Conservation (phyloP, 1,140 invertebrate species). For the Scaptodrosophila lebanonensis region DNA sequence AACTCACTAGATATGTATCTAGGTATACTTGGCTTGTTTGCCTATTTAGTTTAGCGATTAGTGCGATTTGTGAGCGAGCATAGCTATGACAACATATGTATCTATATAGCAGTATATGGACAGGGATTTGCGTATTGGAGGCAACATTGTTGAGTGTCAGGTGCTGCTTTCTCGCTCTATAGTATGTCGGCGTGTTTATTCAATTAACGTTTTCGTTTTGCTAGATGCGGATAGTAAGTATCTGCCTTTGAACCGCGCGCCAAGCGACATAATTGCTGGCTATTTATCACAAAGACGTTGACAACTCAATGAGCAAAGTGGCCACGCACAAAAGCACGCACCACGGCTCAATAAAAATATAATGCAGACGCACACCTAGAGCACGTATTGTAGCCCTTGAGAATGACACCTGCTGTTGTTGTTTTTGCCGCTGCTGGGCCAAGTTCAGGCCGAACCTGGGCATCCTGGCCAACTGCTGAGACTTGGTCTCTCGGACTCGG, state of each 20-base stretch:
- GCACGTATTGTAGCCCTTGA: slow-evolving; percentile 47
- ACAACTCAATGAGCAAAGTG: slow-evolving; percentile 68
- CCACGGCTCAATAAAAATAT: slow-evolving; percentile 59
- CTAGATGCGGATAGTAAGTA: slow-evolving; percentile 13
- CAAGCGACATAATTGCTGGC: slow-evolving; percentile 65
- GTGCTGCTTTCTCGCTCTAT: slow-evolving; percentile 50
- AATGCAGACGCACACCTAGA: slow-evolving; percentile 71
- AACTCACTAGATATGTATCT: no score
- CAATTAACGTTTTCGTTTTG: slow-evolving; percentile 54
- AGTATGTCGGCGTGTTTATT: slow-evolving; percentile 67
- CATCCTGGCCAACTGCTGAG: not conserved
- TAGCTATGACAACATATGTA: no score
- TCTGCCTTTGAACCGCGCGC: slow-evolving; percentile 26
- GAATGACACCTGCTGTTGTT: slow-evolving; percentile 42
- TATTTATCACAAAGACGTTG: slow-evolving; percentile 65
- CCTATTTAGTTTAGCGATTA: no score
- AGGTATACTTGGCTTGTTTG: no score
- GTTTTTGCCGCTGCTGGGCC: slow-evolving; percentile 42
- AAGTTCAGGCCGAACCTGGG: slow-evolving; percentile 41
- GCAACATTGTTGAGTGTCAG: slow-evolving; percentile 4
- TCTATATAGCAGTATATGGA: slow-evolving; percentile 15
- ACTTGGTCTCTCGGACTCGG: slow-evolving; percentile 15
- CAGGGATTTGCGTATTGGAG: no score
- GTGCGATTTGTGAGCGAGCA: no score
- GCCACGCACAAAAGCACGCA: slow-evolving; percentile 44